A percentile compares a stretch with the other conserved stretches of the same genome.
phyloP scores from a whole-genome alignment of 1,140 invertebrate species.

The Olivierus martensii region DNA sequence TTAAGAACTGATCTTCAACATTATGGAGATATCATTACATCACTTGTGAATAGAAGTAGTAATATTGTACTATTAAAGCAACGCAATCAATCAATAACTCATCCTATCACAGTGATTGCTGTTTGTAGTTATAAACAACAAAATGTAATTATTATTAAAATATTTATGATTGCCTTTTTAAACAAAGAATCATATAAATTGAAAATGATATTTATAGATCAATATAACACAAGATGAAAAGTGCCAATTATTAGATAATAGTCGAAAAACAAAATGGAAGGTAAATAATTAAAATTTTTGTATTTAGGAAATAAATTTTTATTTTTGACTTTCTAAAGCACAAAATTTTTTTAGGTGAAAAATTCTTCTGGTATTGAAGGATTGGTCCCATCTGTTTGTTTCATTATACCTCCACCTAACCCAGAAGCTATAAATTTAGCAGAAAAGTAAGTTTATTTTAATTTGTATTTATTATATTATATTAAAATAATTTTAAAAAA shows the following conservation, averaged over 20 bases:
- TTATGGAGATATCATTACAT: slow-evolving; percentile 66
- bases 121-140: slow-evolving; percentile 74
- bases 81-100: slow-evolving; percentile 61
- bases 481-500: no score
- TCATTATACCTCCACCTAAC: slow-evolving; percentile 69
- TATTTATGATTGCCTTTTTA: background rate
- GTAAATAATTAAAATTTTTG: slow-evolving; percentile 41
- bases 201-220: slow-evolving; percentile 41
- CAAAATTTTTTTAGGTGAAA: slow-evolving; percentile 21
- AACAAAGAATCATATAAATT: background rate
- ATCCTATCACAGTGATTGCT: slow-evolving; percentile 67
- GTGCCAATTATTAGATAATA: slow-evolving; percentile 81
- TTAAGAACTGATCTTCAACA: slow-evolving; percentile 75
- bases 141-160: slow-evolving; percentile 10
- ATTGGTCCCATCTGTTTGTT: slow-evolving; percentile 71
- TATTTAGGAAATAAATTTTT: background rate
- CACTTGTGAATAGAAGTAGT: slow-evolving; percentile 58
- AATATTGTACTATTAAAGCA: slow-evolving; percentile 80
- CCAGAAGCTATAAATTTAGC: slow-evolving; percentile 76
- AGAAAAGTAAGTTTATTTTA: slow-evolving; percentile 64
- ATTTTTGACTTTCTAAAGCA: background rate
- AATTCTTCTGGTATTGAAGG: slow-evolving; percentile 64
- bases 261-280: slow-evolving; percentile 80
- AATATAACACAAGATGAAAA: slow-evolving; percentile 77
- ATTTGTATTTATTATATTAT: no score